Percentiles rank a stretch among this genome's conserved stretches.
Conservation (phyloP, 2,888 invertebrate genomes). For the Heliconius charithonia region DNA sequence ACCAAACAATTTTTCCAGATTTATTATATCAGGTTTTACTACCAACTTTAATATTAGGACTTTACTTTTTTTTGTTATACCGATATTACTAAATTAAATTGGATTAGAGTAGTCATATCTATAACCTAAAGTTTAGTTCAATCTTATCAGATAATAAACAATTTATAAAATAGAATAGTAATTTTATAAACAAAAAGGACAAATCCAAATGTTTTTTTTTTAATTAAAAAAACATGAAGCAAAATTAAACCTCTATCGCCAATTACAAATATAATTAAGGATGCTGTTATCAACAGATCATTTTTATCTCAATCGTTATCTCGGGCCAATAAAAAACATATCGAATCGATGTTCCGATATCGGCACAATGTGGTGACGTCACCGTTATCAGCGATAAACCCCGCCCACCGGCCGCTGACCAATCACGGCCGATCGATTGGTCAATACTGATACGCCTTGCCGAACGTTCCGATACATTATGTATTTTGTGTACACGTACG, state of each 20-base stretch:
- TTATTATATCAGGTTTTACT: too few relatives aligned
- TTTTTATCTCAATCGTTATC: constrained; percentile 25
- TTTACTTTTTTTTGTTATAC: neutral
- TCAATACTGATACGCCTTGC: constrained; percentile 66
- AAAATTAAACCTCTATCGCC: neutral
- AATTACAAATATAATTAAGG: neutral
- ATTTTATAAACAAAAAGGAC: too few relatives aligned
- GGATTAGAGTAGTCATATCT: too few relatives aligned
- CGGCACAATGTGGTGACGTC: constrained; percentile 63
- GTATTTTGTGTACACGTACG: neutral
- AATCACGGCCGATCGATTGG: constrained; percentile 77
- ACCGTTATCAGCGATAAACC: constrained; percentile 69
- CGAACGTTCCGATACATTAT: constrained; percentile 46
- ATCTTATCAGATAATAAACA: too few relatives aligned
- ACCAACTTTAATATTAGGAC: neutral
- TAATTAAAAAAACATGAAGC: neutral
- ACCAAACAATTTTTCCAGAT: neutral
- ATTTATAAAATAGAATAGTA: too few relatives aligned
- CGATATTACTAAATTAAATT: too few relatives aligned
- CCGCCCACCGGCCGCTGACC: constrained; percentile 73
- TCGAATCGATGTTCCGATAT: constrained; percentile 44
- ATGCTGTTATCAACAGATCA: neutral
- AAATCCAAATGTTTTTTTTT: too few relatives aligned
- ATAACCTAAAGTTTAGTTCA: too few relatives aligned
- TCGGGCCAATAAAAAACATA: constrained; percentile 34